A percentile compares a stretch with the other conserved stretches of the same genome.
Evolutionary conservation across 2,113 vertebrate species (phyloP).

Genomic region (Embiotoca jacksoni): DNA sequence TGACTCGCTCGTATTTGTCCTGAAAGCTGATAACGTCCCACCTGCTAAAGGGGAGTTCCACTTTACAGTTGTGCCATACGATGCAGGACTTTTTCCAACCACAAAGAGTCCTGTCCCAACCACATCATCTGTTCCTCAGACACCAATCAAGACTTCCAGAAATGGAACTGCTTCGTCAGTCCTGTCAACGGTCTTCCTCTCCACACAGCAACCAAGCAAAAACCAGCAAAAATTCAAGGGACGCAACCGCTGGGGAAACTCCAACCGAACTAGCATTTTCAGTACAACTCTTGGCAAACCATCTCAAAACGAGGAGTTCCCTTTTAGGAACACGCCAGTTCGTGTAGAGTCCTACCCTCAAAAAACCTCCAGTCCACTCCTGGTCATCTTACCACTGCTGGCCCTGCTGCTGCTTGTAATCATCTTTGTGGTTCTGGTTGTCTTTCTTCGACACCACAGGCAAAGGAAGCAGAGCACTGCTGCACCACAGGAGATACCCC

Average conservation of each 20-base stretch:
- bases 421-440: constrained; percentile 78
- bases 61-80: constrained; percentile 86
- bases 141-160: constrained; percentile 51
- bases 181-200: constrained; percentile 43
- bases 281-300: constrained; percentile 74
- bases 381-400: constrained; percentile 85
- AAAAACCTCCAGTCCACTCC: constrained; percentile 78
- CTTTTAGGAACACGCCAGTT: constrained; percentile 69
- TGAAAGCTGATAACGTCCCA: constrained; percentile 87
- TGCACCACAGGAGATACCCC: constrained; percentile 54
- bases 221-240: constrained; percentile 76
- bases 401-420: constrained; percentile 84
- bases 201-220: constrained; percentile 74
- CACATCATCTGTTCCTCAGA: constrained; percentile 50
- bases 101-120: constrained; percentile 66
- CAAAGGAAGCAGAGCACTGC: constrained; percentile 81
- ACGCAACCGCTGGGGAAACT: constrained; percentile 82
- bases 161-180: constrained; percentile 41
- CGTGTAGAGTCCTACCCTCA: constrained; percentile 77
- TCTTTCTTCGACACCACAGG: constrained; percentile 81
- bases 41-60: constrained; percentile 85
- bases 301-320: constrained; percentile 65
- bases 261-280: constrained; percentile 61
- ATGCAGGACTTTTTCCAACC: constrained; percentile 69
- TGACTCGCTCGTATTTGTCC: constrained; percentile 89